Evolutionary conservation across 2,113 vertebrate species (phyloP).

Genomic region (Cinclus cinclus): DNA sequence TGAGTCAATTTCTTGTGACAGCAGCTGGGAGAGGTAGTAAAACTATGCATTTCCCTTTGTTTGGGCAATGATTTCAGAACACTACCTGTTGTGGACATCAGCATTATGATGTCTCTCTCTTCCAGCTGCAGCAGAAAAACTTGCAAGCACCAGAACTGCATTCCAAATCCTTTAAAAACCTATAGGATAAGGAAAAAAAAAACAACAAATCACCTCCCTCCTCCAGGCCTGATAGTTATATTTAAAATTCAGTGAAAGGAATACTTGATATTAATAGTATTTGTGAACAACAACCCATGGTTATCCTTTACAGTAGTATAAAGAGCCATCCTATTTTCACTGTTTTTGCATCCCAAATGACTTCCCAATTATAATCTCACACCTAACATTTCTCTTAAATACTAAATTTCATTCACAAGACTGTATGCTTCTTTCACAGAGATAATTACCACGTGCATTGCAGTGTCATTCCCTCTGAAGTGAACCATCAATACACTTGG

Average conservation of each 20-base stretch:
- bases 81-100: background rate
- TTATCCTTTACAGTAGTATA: background rate
- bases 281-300: background rate
- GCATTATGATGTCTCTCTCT: accelerated
- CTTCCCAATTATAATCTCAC: background rate
- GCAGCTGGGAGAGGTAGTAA: background rate
- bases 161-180: background rate
- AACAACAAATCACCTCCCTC: background rate
- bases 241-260: background rate
- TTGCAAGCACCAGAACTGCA: background rate
- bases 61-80: background rate
- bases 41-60: background rate
- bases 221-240: background rate
- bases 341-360: background rate
- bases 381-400: background rate
- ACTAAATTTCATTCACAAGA: background rate
- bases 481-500: background rate
- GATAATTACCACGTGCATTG: background rate
- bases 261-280: background rate
- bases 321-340: background rate
- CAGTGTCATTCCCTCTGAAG: background rate
- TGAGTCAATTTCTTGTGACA: slow-evolving; percentile 22
- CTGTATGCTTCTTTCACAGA: background rate
- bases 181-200: background rate
- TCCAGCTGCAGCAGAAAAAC: background rate